Base-by-base conservation (phyloP, 2,113 vertebrate genomes). In the Syngnathoides biaculeatus region DNA sequence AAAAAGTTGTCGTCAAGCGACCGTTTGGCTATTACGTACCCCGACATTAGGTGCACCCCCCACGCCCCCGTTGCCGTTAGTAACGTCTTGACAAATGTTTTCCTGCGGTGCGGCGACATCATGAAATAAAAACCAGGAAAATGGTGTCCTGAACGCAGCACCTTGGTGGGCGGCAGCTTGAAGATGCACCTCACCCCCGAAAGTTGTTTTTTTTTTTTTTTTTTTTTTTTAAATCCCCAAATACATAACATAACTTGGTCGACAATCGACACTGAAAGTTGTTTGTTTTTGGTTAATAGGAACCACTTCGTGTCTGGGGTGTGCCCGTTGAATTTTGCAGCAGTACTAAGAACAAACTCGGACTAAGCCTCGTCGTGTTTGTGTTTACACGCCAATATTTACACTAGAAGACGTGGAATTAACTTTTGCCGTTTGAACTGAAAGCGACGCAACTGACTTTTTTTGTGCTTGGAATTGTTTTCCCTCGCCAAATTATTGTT, bases 1-100 rank as follows among this genome's bases (percentile, higher is more conserved):
- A 72, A 85, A 75, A 87, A 80, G 75, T 85, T 82, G 27, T 17
- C 22, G 10, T 48, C 48, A 12, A 11, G 19, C 35, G 62, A 17
- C 26, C 68, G 45, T 40, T 40, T 14, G 65, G 57, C 43, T 63
- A 24, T 64, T 64, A 67, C 39, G 56, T 24, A 39, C 42, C 62
- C 26, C 24, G 35, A 8, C 27, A 35, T 9, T 22, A 5, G 42
- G 63, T 50, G 59, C n/a, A n/a, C n/a, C n/a, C n/a, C n/a, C n/a
- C n/a, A n/a, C n/a, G n/a, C n/a, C n/a, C 65, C 64, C 61, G 0
- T n/a, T 24, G 17, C 3, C 24, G 24, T 59, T 5, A 39, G 8
- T 22, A 13, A 61, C 58, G 2, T 35, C 10, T 11, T 22, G 39
- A 14, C 17, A 43, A 35, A 14, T 14, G 14, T 26, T 7, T 42